These are phyloP conservation scores for Aegotheles bennettii DNA, from an alignment of 2,113 vertebrate species.

Conservation along the genomic window DNA sequence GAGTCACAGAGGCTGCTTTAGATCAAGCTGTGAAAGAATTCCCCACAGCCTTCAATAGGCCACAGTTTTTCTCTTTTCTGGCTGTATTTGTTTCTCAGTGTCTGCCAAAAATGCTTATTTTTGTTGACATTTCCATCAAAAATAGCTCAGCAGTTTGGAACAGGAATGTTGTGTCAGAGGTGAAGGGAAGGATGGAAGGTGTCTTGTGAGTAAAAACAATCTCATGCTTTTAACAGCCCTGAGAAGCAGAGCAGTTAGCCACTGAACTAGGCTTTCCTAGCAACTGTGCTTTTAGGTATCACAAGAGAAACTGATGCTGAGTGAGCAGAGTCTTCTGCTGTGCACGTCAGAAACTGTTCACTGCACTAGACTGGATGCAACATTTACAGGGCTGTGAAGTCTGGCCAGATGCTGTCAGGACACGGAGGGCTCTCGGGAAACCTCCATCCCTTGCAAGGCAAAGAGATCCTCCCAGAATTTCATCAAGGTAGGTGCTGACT, in stretches of 20 bases:
- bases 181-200: neutral
- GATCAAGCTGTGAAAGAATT: neutral
- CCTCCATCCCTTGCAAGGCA: neutral
- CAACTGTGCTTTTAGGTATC: neutral
- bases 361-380: neutral
- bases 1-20: neutral
- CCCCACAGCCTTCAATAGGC: neutral
- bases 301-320: neutral
- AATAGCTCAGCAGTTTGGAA: neutral
- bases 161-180: neutral
- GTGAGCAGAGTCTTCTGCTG: neutral
- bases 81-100: neutral
- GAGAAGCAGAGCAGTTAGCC: neutral
- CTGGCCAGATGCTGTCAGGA: neutral
- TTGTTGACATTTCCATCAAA: neutral
- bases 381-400: neutral
- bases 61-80: neutral
- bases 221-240: neutral
- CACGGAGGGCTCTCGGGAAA: neutral
- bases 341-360: accelerated
- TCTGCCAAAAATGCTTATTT: neutral
- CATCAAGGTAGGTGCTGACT: neutral
- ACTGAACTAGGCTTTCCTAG: neutral
- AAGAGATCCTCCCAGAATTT: neutral
- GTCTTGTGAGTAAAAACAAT: neutral